Evolutionary conservation across 1,140 invertebrate species (phyloP).

Genomic region (Drosophila ogumai): DNA sequence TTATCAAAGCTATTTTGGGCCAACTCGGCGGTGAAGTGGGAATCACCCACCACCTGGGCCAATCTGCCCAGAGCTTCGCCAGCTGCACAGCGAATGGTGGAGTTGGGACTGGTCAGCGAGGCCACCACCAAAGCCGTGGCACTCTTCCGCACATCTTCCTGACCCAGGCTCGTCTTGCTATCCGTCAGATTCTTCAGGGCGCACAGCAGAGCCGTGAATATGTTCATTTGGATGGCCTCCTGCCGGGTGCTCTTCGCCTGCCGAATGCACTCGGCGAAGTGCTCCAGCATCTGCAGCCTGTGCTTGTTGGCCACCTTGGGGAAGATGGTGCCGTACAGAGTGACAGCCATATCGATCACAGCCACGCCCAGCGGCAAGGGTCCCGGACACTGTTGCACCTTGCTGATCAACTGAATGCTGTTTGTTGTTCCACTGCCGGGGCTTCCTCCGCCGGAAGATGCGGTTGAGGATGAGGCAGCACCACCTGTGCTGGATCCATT

Average conservation of each 20-base stretch:
- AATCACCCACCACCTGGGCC: constrained; percentile 94
- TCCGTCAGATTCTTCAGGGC: constrained; percentile 96
- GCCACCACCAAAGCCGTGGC: constrained; percentile 92
- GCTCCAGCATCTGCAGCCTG: constrained; percentile 97
- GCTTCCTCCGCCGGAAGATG: constrained; percentile 13
- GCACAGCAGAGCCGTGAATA: constrained; percentile 96
- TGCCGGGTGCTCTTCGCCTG: constrained; percentile 96
- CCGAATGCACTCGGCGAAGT: constrained; percentile 97
- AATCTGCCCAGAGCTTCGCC: constrained; percentile 95
- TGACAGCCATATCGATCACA: constrained; percentile 97
- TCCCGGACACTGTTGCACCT: constrained; percentile 86
- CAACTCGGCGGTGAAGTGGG: constrained; percentile 95
- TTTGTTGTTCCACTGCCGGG: constrained; percentile 23
- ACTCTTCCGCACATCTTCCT: constrained; percentile 95
- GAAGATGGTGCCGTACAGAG: constrained; percentile 97
- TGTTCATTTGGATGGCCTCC: constrained; percentile 98
- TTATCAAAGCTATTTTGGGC: constrained; percentile 96
- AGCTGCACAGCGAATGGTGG: constrained; percentile 94
- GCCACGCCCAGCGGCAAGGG: constrained; percentile 98
- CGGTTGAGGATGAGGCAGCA: constrained; percentile 4
- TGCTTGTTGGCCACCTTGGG: constrained; percentile 97
- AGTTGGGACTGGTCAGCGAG: constrained; percentile 93
- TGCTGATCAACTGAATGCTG: constrained; percentile 83
- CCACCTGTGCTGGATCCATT: constrained; percentile 84
- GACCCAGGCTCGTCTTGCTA: constrained; percentile 93